phyloP scores from a whole-genome alignment of 2,797 vertebrate genomes.

The Decapterus maruadsi region DNA sequence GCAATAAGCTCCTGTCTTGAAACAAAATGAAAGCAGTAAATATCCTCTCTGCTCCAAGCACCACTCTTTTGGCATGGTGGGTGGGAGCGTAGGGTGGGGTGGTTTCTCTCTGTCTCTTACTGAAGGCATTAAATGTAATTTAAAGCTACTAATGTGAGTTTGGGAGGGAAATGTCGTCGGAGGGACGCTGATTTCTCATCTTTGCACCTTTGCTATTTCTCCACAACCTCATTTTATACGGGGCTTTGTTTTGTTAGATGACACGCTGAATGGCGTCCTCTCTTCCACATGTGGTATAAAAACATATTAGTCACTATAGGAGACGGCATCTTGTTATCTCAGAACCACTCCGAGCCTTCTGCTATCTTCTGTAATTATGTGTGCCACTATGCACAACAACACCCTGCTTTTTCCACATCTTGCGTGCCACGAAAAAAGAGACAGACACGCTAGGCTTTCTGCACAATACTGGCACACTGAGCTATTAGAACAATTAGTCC shows the following conservation, averaged over 20 bases:
- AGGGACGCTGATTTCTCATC: conserved; percentile 29
- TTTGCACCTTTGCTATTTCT: conserved; percentile 38
- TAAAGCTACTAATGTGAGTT: conserved; percentile 52
- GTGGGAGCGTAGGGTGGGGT: neutral
- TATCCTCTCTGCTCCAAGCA: conserved; percentile 74
- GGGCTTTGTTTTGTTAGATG: conserved; percentile 65
- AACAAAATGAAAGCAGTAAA: conserved; percentile 88
- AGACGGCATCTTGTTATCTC: conserved; percentile 67
- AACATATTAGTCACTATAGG: conserved; percentile 59
- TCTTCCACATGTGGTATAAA: conserved; percentile 49
- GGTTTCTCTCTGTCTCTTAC: conserved; percentile 41
- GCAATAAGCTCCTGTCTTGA: conserved; percentile 81
- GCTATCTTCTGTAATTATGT: conserved; percentile 63
- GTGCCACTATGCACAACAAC: conserved; percentile 39
- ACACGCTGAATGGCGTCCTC: conserved; percentile 58
- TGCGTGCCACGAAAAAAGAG: conserved; percentile 24
- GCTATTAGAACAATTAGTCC: conserved; percentile 49
- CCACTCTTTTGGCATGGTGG: conserved; percentile 49
- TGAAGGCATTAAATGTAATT: conserved; percentile 68
- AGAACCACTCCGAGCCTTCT: conserved; percentile 44
- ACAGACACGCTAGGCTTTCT: conserved; percentile 18
- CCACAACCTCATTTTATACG: conserved; percentile 56
- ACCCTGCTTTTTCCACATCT: conserved; percentile 26
- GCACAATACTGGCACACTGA: conserved; percentile 32
- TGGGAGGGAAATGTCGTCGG: conserved; percentile 47